Evolutionary conservation across 1,140 invertebrate species (phyloP).

Genomic region (Agrilus planipennis): DNA sequence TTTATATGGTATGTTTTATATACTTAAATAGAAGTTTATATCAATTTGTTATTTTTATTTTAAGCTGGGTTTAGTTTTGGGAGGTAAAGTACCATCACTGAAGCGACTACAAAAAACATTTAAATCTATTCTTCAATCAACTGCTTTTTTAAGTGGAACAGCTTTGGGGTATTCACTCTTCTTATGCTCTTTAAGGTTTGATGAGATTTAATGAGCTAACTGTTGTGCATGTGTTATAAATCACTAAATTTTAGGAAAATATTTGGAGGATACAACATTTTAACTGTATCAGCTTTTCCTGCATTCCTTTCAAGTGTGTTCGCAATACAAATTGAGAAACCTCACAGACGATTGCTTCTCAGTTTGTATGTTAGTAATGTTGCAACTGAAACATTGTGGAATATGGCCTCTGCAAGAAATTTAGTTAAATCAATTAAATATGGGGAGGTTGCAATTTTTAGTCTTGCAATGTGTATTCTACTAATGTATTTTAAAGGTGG

Average conservation of each 20-base stretch:
- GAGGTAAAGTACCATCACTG: conserved; percentile 46
- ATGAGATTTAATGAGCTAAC: not conserved
- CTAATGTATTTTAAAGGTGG: conserved; percentile 46
- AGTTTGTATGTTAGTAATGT: conserved; percentile 72
- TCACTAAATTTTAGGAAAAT: conserved; percentile 40
- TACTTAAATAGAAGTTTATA: not conserved
- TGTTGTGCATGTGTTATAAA: not conserved
- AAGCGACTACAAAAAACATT: conserved; percentile 52
- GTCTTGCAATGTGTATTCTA: conserved; percentile 43
- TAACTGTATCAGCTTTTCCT: conserved; percentile 58
- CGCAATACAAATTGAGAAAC: conserved; percentile 64
- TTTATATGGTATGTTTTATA: conserved; percentile 54
- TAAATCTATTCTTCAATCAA: conserved; percentile 58
- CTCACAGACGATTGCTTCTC: conserved; percentile 54
- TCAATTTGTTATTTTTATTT: conserved; percentile 7
- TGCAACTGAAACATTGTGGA: conserved; percentile 66
- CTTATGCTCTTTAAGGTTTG: conserved; percentile 41
- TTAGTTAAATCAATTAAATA: conserved; percentile 46
- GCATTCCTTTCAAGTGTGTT: conserved; percentile 55
- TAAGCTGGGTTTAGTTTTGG: conserved; percentile 58
- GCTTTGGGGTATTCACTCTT: conserved; percentile 58
- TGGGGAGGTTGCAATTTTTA: conserved; percentile 57
- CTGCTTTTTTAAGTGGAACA: conserved; percentile 62
- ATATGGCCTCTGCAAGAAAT: conserved; percentile 54
- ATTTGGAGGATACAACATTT: conserved; percentile 54